Evolutionary conservation across 1,140 invertebrate genomes (phyloP).

Genomic region (Drosophila equinoxialis): DNA sequence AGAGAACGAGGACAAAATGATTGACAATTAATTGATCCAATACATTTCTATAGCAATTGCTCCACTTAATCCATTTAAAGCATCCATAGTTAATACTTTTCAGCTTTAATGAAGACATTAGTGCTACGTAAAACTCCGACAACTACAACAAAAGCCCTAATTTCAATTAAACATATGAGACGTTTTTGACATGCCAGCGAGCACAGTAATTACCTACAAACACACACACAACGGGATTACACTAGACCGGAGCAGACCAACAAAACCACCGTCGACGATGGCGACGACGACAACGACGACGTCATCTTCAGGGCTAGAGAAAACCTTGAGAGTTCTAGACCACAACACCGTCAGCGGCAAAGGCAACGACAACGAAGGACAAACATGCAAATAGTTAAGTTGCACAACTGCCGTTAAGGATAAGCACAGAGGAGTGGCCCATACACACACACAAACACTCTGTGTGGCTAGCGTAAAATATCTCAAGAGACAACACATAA

Average conservation of each 20-base stretch:
- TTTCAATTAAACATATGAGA: constrained; percentile 66
- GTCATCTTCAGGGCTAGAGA: constrained; percentile 52
- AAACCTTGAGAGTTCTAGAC: constrained; percentile 31
- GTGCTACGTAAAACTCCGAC: constrained; percentile 5
- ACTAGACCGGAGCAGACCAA: constrained; percentile 4
- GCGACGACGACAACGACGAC: constrained; percentile 37
- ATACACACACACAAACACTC: constrained; percentile 10
- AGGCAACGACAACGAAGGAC: constrained; percentile 43
- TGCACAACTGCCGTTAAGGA: constrained; percentile 71
- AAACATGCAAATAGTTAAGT: constrained; percentile 78
- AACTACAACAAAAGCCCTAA: constrained; percentile 27
- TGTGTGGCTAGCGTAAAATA: constrained; percentile 40
- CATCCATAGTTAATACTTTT: not conserved
- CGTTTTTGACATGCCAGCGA: constrained; percentile 42
- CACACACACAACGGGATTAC: not conserved
- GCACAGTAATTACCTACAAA: constrained; percentile 54
- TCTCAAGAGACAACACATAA: constrained; percentile 69
- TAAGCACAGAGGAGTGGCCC: constrained; percentile 73
- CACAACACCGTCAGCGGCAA: constrained; percentile 21
- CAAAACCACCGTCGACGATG: too few relatives aligned
- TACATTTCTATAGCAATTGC: constrained; percentile 21
- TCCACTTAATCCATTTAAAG: constrained; percentile 28
- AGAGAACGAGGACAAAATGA: constrained; percentile 18
- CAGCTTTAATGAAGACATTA: constrained; percentile 55
- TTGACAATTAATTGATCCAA: constrained; percentile 52